phyloP scores from a whole-genome alignment of 2,888 invertebrate species.

The Conus canariensis region DNA sequence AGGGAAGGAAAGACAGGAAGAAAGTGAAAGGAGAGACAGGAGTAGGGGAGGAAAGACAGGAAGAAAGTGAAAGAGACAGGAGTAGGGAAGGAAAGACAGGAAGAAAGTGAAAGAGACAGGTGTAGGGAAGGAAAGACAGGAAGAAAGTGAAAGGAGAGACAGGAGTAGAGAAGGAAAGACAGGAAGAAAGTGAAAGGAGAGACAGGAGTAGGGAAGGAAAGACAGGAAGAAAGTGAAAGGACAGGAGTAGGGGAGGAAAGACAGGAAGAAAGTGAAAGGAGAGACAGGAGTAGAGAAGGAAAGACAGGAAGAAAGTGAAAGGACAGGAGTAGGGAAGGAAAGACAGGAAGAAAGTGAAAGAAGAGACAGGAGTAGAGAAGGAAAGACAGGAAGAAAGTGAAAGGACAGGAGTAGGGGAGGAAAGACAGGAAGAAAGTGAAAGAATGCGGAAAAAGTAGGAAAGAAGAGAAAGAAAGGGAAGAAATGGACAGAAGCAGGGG shows the following conservation, averaged over 20 bases:
- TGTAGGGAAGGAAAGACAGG: no score
- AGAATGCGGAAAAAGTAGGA: background rate
- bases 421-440: no score
- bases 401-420: background rate
- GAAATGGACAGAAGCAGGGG: background rate
- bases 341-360: background rate
- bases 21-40: no score
- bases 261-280: background rate
- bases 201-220: background rate
- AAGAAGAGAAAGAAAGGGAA: no score
- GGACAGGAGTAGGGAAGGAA: background rate
- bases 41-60: no score
- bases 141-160: background rate
- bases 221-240: no score
- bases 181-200: background rate
- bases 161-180: background rate
- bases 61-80: no score
- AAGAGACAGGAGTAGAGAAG: background rate
- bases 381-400: background rate
- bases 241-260: background rate
- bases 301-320: background rate
- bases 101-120: no score
- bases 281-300: no score
- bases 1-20: background rate
- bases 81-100: no score